Evolutionary conservation across 2,888 invertebrate genomes (phyloP).

Genomic region (Rhamphomyia laevipes): DNA sequence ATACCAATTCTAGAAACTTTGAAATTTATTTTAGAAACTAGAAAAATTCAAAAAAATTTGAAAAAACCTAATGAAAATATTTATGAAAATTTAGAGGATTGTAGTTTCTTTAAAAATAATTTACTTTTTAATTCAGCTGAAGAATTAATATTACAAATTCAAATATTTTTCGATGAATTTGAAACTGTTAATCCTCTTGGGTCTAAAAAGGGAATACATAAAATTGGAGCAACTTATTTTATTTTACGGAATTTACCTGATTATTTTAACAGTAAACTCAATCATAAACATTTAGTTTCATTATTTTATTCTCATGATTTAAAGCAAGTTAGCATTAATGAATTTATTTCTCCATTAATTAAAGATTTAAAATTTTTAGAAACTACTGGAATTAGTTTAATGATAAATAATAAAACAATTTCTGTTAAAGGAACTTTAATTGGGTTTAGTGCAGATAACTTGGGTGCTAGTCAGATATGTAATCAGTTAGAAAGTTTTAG

Average conservation of each 20-base stretch:
- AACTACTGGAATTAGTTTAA: constrained; percentile 7
- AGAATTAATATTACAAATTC: constrained; percentile 7
- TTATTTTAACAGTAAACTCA: constrained; percentile 5
- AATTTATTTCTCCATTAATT: constrained; percentile 10
- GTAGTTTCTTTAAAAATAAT: neutral
- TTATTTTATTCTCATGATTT: constrained; percentile 12
- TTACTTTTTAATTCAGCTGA: neutral
- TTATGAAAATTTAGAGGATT: neutral
- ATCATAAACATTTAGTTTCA: constrained; percentile 12
- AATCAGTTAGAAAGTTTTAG: neutral
- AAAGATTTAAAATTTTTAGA: constrained; percentile 13
- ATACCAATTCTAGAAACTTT: no score
- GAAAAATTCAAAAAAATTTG: no score
- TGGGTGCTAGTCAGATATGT: neutral
- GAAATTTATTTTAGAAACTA: no score
- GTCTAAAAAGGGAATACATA: constrained; percentile 14
- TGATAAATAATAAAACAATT: neutral
- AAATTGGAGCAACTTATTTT: constrained; percentile 17
- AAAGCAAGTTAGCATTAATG: constrained; percentile 7
- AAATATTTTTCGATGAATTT: constrained; percentile 16
- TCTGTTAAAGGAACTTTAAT: neutral
- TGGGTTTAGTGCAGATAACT: no score
- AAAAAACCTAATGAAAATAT: no score
- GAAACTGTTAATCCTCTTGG: constrained; percentile 16
- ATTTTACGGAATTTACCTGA: constrained; percentile 11